phyloP scores from a whole-genome alignment of 2,113 vertebrate species.

The Emberiza fucata region DNA sequence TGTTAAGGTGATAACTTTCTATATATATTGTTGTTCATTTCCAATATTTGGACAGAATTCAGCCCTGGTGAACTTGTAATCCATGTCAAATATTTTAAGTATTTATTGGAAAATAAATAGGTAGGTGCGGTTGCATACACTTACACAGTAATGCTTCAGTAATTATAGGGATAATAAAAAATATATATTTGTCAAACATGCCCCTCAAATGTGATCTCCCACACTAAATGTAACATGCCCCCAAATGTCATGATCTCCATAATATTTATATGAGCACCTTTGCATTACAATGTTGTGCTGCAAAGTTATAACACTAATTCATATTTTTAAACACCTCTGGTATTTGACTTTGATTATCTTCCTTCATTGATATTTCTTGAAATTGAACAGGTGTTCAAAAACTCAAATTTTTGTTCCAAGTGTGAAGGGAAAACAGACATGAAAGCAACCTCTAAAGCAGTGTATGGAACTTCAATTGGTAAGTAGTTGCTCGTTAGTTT shows the following conservation, averaged over 20 bases:
- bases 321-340: neutral
- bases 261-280: neutral
- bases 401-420: neutral
- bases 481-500: neutral
- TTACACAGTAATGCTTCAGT: neutral
- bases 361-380: neutral
- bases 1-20: neutral
- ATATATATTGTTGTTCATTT: neutral
- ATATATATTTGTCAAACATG: neutral
- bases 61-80: neutral
- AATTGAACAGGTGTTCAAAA: neutral
- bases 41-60: neutral
- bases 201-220: neutral
- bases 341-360: neutral
- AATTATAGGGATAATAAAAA: neutral
- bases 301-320: neutral
- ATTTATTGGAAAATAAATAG: neutral
- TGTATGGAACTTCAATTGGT: neutral
- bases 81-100: neutral
- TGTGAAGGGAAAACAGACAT: neutral
- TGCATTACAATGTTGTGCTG: neutral
- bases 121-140: neutral
- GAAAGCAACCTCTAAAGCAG: neutral
- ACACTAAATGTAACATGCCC: neutral
- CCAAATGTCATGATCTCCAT: neutral